Base-by-base conservation (phyloP, 2,888 invertebrate genomes). In the Caenorhabditis angaria region DNA sequence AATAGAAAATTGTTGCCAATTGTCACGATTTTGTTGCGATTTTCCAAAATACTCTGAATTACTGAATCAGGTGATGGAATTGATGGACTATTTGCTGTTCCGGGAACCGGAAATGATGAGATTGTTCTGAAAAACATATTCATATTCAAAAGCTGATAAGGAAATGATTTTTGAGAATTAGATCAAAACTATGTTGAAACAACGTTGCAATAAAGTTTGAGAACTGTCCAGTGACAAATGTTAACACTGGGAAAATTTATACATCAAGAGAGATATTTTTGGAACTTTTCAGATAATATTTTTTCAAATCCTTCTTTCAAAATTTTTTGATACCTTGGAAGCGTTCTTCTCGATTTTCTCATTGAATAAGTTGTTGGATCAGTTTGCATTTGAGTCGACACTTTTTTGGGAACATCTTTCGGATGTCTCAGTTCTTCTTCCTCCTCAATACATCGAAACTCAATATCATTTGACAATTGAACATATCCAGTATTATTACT, bases 401-500 rank as follows among this genome's bases (percentile, higher is more conserved):
- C 67, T 35, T 56, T 59, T 54, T 50, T 28, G 4, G 47, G 59
- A 18, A 22, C 32, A n/a, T 27, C n/a, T 53, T 25, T 57, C 50
- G 28, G 14, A 14, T 20, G 47, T 56, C 41, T 24, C 2, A 62
- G 56, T n/a, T 71, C 71, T 27, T 77, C 74, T 18, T 64, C 61
- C 61, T 71, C 68, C 12, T 64, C 75, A 4, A 69, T 70, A 27
- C 72, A 71, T 3, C 74, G 70, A 28, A 65, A 78, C 41, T 78
- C 78, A 18, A 78, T 61, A 29, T 61, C 62, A 32, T 73, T 65
- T 6, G 78, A 75, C 50, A 78, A 51, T 55, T 78, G 66, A 0
- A 76, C 62, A 53, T 70, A 71, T 67, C 77, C 76, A 22, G 78
- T 70, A 28, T 78, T 72, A 55, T 78, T 78, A 35, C 74, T 75